Conservation (phyloP, 2,797 vertebrate genomes). For the Pelodytes ibericus region DNA sequence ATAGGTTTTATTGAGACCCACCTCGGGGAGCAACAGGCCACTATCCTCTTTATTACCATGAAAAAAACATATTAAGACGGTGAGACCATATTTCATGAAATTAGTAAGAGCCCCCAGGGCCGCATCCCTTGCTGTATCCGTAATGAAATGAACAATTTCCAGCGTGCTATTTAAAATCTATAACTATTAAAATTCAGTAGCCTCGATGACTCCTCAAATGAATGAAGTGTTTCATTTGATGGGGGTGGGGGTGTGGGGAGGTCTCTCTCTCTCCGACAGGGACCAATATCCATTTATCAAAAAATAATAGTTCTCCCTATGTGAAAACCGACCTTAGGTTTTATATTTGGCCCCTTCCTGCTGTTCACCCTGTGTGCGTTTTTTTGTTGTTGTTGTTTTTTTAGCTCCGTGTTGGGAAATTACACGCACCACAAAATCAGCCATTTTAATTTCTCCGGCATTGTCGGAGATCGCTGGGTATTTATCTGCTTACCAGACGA, state of each 20-base stretch:
- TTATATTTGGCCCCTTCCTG: conserved; percentile 70
- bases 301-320: conserved; percentile 72
- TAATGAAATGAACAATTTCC: conserved; percentile 81
- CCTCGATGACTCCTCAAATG: conserved; percentile 73
- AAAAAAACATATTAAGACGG: conserved; percentile 74
- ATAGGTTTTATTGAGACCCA: conserved; percentile 71
- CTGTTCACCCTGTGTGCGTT: conserved; percentile 65
- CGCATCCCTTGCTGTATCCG: conserved; percentile 80
- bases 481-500: conserved; percentile 7
- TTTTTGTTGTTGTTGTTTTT: no score
- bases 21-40: conserved; percentile 73
- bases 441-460: conserved; percentile 56
- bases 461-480: conserved; percentile 28
- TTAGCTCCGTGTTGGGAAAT: conserved; percentile 65
- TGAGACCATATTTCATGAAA: conserved; percentile 83
- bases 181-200: conserved; percentile 79
- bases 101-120: conserved; percentile 80
- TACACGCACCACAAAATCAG: conserved; percentile 61
- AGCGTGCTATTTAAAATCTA: conserved; percentile 77
- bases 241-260: conserved; percentile 71
- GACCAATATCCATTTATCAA: conserved; percentile 75
- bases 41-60: conserved; percentile 78
- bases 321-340: conserved; percentile 73
- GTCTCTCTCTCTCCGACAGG: conserved; percentile 72
- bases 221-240: conserved; percentile 68